Conservation (phyloP, 2,113 vertebrate genomes). For the Propithecus coquereli region DNA sequence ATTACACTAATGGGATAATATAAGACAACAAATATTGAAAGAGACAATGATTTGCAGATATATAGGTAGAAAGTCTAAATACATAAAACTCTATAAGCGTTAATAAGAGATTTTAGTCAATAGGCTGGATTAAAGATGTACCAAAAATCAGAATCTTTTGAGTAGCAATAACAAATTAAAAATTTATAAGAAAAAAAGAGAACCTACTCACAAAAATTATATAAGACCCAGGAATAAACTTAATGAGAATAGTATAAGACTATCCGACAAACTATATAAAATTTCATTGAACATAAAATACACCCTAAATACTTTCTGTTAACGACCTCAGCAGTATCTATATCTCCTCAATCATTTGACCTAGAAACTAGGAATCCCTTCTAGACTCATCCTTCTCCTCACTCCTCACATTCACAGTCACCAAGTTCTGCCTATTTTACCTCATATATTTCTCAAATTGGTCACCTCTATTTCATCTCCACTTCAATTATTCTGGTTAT, state of each 20-base stretch:
- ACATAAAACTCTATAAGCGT: neutral
- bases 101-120: conserved; percentile 7
- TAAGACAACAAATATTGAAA: neutral
- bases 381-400: neutral
- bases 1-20: conserved; percentile 25
- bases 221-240: conserved; percentile 1
- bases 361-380: neutral
- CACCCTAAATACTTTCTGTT: neutral
- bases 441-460: neutral
- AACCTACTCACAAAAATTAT: neutral
- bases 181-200: neutral
- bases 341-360: neutral
- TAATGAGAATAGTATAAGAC: neutral
- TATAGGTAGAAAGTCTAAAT: neutral
- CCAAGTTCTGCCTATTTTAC: neutral
- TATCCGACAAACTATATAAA: neutral
- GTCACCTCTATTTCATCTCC: neutral
- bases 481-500: conserved; percentile 5
- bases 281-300: conserved; percentile 18
- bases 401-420: neutral
- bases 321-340: neutral
- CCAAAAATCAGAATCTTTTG: conserved; percentile 6
- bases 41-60: neutral
- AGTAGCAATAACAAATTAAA: conserved; percentile 9
- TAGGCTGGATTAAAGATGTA: neutral